Base-by-base conservation (phyloP, 2,797 vertebrate species). In the Carapus acus region DNA sequence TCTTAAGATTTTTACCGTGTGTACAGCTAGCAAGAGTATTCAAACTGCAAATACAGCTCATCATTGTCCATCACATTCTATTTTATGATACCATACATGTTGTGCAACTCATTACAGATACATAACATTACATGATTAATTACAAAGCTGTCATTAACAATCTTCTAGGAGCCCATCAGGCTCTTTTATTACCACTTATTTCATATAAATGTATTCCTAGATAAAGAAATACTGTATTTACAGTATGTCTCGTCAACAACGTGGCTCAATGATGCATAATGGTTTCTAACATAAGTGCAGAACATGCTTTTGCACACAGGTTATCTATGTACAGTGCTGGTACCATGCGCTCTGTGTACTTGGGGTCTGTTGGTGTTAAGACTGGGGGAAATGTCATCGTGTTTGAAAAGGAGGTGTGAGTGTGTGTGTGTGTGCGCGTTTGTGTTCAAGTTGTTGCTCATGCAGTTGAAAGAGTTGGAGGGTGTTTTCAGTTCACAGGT, bases 261-360 rank as follows among this genome's bases (percentile, higher is more conserved):
- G 67, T 76, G 77, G 77, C 74, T 80, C 79, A 67, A 74, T 54
- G 54, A 81, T 80, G 82, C 78, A 79, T 82, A 76, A 82, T 66
- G 76, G 16, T 42, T 66, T 56, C 45, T 77, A 33, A 41, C 49
- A 40, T 39, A 46, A 66, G 67, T 80, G 78, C 76, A 78, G 65
- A 41, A 79, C 83, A 85, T 87, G 85, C 85, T 74, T 57, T 73
- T 36, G 65, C 18, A 58, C 61, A 38, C 69, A 66, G 57, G 31
- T 31, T 18, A 23, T 48, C 41, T 81, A 84, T 78, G 43, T 84
- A 85, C 81, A 82, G 65, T 76, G 81, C 79, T 83, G 82, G 80
- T 77, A 50, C 78, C 83, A 84, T 84, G 83, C 81, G 67, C 39
- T 59, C 71, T 39, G 40, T 58, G 60, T 57, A 8, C 7, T 49